Evolutionary conservation across 2,113 vertebrate genomes (phyloP), one percentile per base, ranked within the genome.

Genomic region (Brachyhypopomus gauderio): DNA sequence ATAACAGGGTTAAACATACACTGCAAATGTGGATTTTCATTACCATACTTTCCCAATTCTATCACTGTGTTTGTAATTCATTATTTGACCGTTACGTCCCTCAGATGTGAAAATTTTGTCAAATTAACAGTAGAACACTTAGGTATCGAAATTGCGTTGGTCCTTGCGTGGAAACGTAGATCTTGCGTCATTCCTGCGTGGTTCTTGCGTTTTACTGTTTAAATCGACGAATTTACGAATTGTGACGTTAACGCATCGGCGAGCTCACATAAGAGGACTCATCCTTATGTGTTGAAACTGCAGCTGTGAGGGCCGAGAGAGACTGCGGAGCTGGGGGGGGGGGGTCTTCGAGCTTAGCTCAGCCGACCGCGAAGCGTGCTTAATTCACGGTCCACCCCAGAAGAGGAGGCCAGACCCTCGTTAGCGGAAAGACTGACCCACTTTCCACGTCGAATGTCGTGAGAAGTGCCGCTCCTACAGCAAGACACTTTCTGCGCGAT

Each of bases 371-470:
- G 94, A 96, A 96, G 95, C 94, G 92, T 93, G 93, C 93, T 94
- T 97, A 97, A 97, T 96, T 93, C 95, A n/a, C n/a, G n/a, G 96
- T 96, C 93, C 93, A 93, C 87, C 87, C 91, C 93, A 94, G 94
- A 94, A 93, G 93, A 94, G 90, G 89, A 92, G 93, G 95, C 94
- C 93, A 90, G 91, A 89, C 94, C 95, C 93, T 74, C 89, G 89
- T 93, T 93, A 94, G 92, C 85, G 85, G 87, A 91, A 91, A 92
- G 88, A 92, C 91, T 98, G 97, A 97, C 96, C 96, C 93, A 97
- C 92, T 97, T 98, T 95, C 93, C 88, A 92, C 85, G 86, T 94
- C 93, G 92, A 90, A 95, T 94, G 92, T 93, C 87, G 85, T 75
- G 82, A 84, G 82, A 75, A 83, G 69, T 79, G 64, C 72, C 63